Percentiles rank a stretch among this genome's conserved stretches.
These are phyloP conservation scores for Pipistrellus pipistrellus DNA, from an alignment of 2,797 vertebrate species.

Conservation along the genomic window DNA sequence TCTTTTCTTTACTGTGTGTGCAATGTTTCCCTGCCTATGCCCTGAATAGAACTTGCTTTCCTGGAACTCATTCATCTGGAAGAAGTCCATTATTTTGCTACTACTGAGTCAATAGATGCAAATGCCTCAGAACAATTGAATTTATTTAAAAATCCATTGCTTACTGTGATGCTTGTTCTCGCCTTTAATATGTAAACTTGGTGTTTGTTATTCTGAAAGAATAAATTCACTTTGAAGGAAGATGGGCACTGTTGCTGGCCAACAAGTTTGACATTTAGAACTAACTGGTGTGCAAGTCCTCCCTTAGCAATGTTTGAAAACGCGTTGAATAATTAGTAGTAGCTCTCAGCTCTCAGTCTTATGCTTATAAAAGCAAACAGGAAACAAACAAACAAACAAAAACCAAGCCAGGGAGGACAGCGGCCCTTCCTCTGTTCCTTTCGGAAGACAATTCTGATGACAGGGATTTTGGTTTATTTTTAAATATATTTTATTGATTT, in stretches of 20 bases:
- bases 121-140: constrained; percentile 74
- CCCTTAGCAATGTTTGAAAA: constrained; percentile 17
- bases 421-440: neutral
- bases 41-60: constrained; percentile 73
- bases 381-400: neutral
- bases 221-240: constrained; percentile 27
- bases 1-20: neutral
- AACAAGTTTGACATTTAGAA: constrained; percentile 57
- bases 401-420: neutral
- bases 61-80: constrained; percentile 74
- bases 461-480: neutral
- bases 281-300: neutral
- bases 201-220: constrained; percentile 63
- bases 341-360: neutral
- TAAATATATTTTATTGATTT: too few relatives aligned
- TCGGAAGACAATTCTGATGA: constrained; percentile 17
- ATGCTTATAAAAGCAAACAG: neutral
- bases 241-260: neutral
- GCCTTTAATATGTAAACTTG: constrained; percentile 57
- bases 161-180: constrained; percentile 49
- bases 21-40: constrained; percentile 40
- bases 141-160: constrained; percentile 65
- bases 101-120: constrained; percentile 77
- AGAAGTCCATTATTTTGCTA: constrained; percentile 71
- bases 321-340: constrained; percentile 40